Evolutionary conservation across 2,888 invertebrate species (phyloP).

Genomic region (Lomographa bimaculata): DNA sequence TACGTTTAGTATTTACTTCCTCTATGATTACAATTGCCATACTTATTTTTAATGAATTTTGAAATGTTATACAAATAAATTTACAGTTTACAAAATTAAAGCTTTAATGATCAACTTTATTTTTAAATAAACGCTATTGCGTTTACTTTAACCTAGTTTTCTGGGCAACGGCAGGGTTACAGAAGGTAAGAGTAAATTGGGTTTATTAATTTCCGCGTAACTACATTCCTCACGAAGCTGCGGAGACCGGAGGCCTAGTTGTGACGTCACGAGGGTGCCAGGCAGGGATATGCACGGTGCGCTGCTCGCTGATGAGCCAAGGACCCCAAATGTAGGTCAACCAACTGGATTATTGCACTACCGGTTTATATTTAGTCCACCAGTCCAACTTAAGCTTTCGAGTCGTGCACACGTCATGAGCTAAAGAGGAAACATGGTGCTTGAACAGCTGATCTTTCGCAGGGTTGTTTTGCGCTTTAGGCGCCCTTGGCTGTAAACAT

Average conservation of each 20-base stretch:
- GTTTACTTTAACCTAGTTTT: slow-evolving; percentile 60
- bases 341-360: slow-evolving; percentile 82
- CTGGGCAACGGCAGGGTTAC: slow-evolving; percentile 54
- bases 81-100: slow-evolving; percentile 40
- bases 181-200: slow-evolving; percentile 67
- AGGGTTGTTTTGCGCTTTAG: slow-evolving; percentile 48
- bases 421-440: slow-evolving; percentile 41
- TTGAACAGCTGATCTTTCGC: slow-evolving; percentile 47
- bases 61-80: slow-evolving; percentile 49
- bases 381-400: slow-evolving; percentile 58
- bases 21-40: too few species aligned
- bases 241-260: slow-evolving; percentile 55
- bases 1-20: too few species aligned
- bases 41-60: too few species aligned
- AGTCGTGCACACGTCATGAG: slow-evolving; percentile 51
- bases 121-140: slow-evolving; percentile 44
- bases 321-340: slow-evolving; percentile 77
- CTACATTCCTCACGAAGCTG: slow-evolving; percentile 57
- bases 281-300: slow-evolving; percentile 65
- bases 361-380: slow-evolving; percentile 57
- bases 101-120: slow-evolving; percentile 14
- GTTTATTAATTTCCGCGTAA: slow-evolving; percentile 73
- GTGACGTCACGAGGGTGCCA: slow-evolving; percentile 80
- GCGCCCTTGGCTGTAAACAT: slow-evolving; percentile 76
- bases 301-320: slow-evolving; percentile 64